Conservation (phyloP, 2,797 vertebrate genomes). For the Pipistrellus pygmaeus region DNA sequence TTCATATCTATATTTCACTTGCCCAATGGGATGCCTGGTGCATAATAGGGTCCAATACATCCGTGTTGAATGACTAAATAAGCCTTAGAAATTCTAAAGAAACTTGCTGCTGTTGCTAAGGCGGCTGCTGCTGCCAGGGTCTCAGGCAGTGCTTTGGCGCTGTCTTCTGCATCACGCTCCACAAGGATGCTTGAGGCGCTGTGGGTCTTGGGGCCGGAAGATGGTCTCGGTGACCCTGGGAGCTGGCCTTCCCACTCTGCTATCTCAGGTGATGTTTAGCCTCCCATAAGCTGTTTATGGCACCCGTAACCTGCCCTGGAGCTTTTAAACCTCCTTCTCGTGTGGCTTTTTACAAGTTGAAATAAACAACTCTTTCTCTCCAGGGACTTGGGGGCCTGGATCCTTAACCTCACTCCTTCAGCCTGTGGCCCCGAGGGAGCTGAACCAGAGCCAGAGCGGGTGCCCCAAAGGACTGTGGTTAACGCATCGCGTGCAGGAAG, state of each 20-base stretch:
- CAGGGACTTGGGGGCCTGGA: conserved; percentile 21
- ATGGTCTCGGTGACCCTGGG: not conserved
- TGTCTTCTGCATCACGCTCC: not conserved
- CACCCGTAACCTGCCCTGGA: conserved; percentile 27
- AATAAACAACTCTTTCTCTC: conserved; percentile 60
- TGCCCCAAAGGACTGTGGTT: conserved; percentile 33
- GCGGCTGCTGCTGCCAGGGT: not conserved
- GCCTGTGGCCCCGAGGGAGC: not conserved
- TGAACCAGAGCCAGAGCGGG: not conserved
- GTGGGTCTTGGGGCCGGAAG: not conserved
- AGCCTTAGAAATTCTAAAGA: conserved; percentile 17
- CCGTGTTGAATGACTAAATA: conserved; percentile 56
- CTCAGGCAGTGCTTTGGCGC: not conserved
- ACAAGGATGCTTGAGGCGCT: not conserved
- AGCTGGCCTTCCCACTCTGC: not conserved
- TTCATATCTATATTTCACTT: not conserved
- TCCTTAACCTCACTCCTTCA: conserved; percentile 56
- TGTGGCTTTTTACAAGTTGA: conserved; percentile 1
- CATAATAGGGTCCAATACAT: not conserved
- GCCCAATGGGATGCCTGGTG: conserved; percentile 34
- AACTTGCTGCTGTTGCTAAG: not conserved
- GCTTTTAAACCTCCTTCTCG: conserved; percentile 56
- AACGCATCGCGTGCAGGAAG: not conserved
- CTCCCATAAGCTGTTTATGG: conserved; percentile 64
- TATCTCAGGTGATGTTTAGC: conserved; percentile 45